A percentile compares a stretch with the other conserved stretches of the same genome.
These are phyloP conservation scores for Discoglossus pictus DNA, from an alignment of 2,797 vertebrate species.

Conservation along the genomic window DNA sequence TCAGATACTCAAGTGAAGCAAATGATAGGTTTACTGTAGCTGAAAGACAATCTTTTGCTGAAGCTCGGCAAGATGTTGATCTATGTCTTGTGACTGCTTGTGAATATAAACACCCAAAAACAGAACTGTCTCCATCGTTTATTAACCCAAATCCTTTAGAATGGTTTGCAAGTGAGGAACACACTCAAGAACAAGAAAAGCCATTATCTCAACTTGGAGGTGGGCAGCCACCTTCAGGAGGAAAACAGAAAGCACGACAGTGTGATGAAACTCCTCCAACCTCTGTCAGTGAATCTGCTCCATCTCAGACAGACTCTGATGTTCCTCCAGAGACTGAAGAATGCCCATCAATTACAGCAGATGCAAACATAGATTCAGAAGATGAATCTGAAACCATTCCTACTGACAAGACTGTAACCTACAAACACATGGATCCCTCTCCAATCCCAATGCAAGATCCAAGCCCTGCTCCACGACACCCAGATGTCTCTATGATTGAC, in stretches of 20 bases:
- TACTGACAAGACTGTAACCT: conserved; percentile 91
- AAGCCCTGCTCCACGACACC: conserved; percentile 86
- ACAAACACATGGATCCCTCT: conserved; percentile 87
- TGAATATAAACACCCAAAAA: conserved; percentile 93
- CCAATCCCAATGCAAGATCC: conserved; percentile 83
- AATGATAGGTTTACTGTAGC: conserved; percentile 60
- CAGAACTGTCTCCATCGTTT: conserved; percentile 95
- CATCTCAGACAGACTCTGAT: conserved; percentile 94
- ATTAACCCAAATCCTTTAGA: conserved; percentile 95
- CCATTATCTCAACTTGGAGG: conserved; percentile 78
- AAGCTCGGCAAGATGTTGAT: conserved; percentile 86
- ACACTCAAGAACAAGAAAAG: conserved; percentile 77
- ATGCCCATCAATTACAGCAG: conserved; percentile 96
- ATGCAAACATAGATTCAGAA: conserved; percentile 97
- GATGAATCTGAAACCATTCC: conserved; percentile 97
- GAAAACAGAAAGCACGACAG: conserved; percentile 81
- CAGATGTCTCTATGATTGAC: conserved; percentile 94
- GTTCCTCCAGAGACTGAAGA: conserved; percentile 96
- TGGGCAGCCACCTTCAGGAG: conserved; percentile 83
- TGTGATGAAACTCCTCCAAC: conserved; percentile 97
- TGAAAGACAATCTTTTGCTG: conserved; percentile 62
- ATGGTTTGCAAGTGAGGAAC: conserved; percentile 89
- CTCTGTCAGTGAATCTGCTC: conserved; percentile 91
- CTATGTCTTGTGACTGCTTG: conserved; percentile 91
- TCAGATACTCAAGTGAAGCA: conserved; percentile 61